A percentile compares a stretch with the other conserved stretches of the same genome.
Conservation (phyloP, 1,140 invertebrate species). For the Drepana arcuata region DNA sequence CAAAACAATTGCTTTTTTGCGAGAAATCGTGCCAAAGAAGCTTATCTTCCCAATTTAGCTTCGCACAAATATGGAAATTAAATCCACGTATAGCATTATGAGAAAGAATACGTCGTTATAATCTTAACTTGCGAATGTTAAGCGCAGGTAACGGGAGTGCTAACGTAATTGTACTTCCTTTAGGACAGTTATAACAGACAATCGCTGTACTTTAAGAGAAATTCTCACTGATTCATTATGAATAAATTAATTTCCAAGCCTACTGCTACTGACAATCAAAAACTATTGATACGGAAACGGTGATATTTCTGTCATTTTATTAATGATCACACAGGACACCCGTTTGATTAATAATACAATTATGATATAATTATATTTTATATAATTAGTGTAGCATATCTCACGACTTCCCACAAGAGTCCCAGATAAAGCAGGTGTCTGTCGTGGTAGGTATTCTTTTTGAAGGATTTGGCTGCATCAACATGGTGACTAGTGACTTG, state of each 20-base stretch:
- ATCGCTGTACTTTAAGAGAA: conserved; percentile 16
- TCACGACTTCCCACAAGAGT: too few species aligned
- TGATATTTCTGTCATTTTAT: background rate
- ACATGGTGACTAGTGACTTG: too few species aligned
- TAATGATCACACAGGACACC: too few species aligned
- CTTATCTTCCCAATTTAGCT: background rate
- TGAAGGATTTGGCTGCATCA: too few species aligned
- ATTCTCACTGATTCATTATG: conserved; percentile 34
- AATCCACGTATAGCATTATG: background rate
- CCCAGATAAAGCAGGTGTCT: too few species aligned
- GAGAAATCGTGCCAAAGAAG: too few species aligned
- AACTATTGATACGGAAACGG: background rate
- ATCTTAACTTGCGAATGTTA: background rate
- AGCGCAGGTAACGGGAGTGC: conserved; percentile 30
- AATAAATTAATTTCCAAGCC: conserved; percentile 11
- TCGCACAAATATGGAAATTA: background rate
- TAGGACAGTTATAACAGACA: conserved; percentile 31
- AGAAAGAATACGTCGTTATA: background rate
- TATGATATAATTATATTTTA: too few species aligned
- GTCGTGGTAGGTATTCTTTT: too few species aligned
- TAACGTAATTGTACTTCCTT: conserved; percentile 42
- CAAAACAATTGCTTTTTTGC: too few species aligned
- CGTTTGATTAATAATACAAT: background rate
- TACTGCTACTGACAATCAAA: background rate
- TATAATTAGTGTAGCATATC: too few species aligned